These are phyloP conservation scores for Dryocosmus kuriphilus DNA, from an alignment of 2,888 invertebrate genomes.

Conservation along the genomic window DNA sequence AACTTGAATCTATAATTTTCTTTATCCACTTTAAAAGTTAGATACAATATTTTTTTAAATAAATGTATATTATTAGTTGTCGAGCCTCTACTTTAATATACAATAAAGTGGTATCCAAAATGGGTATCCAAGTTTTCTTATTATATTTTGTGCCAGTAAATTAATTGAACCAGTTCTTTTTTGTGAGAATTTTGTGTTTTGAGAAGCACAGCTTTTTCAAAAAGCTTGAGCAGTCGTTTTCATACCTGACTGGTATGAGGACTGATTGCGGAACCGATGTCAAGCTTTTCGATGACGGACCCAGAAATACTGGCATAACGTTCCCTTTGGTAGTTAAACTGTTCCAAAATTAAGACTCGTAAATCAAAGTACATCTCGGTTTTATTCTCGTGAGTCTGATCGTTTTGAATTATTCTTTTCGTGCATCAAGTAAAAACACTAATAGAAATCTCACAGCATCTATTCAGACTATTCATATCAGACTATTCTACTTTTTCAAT, in stretches of 20 bases:
- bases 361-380: conserved; percentile 27
- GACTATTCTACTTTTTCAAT: conserved; percentile 9
- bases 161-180: neutral
- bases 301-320: conserved; percentile 90
- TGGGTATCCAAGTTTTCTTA: no score
- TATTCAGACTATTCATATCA: conserved; percentile 1
- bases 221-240: conserved; percentile 51
- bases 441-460: neutral
- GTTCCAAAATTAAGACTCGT: conserved; percentile 71
- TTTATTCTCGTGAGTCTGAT: conserved; percentile 14
- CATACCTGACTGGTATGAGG: conserved; percentile 87
- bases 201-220: conserved; percentile 31
- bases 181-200: neutral
- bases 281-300: conserved; percentile 89
- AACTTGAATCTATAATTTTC: no score
- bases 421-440: conserved; percentile 5
- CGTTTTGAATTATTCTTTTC: conserved; percentile 24
- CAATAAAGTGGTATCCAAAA: no score
- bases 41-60: no score
- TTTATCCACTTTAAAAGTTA: no score
- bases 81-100: no score
- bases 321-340: conserved; percentile 88
- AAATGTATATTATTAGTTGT: no score
- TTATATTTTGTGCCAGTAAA: neutral
- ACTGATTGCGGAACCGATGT: conserved; percentile 87